Evolutionary conservation across 2,888 invertebrate genomes (phyloP).

Genomic region (Pandemis cinnamomeana): DNA sequence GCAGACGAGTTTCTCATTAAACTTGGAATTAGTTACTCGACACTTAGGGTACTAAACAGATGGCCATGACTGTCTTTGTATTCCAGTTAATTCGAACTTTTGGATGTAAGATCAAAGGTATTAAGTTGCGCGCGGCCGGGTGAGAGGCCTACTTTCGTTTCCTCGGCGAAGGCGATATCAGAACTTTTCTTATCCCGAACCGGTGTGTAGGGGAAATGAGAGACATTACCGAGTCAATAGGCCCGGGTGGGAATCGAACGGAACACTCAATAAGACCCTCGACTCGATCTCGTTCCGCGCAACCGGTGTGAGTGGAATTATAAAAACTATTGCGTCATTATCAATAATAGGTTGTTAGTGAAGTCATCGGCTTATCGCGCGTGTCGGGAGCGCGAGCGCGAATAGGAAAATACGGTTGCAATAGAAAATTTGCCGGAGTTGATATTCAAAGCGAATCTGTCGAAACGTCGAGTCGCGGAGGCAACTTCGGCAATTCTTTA

Average conservation of each 20-base stretch:
- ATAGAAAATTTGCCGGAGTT: conserved; percentile 52
- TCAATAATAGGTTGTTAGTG: conserved; percentile 56
- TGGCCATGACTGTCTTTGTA: conserved; percentile 74
- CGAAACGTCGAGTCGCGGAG: conserved; percentile 54
- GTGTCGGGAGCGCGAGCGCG: conserved; percentile 8
- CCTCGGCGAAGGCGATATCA: conserved; percentile 62
- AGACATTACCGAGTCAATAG: conserved; percentile 82
- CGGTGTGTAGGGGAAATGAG: conserved; percentile 79
- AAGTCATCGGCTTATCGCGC: conserved; percentile 28
- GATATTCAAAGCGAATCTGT: conserved; percentile 65
- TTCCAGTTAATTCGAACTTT: conserved; percentile 78
- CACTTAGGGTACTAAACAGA: conserved; percentile 66
- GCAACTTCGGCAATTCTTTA: conserved; percentile 61
- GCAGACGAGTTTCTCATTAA: conserved; percentile 75
- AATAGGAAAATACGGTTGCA: conserved; percentile 19
- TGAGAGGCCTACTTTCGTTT: conserved; percentile 75
- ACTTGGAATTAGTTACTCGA: conserved; percentile 75
- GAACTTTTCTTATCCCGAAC: conserved; percentile 80
- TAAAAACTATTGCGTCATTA: conserved; percentile 57
- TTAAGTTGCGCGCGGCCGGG: conserved; percentile 71
- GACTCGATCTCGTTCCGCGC: conserved; percentile 69
- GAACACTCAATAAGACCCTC: conserved; percentile 75
- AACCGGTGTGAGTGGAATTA: conserved; percentile 61
- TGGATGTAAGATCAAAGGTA: conserved; percentile 78
- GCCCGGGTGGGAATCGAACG: conserved; percentile 69